A percentile compares a stretch with the other conserved stretches of the same genome.
Conservation (phyloP, 1,140 invertebrate genomes). For the Aphaenogaster floridana region DNA sequence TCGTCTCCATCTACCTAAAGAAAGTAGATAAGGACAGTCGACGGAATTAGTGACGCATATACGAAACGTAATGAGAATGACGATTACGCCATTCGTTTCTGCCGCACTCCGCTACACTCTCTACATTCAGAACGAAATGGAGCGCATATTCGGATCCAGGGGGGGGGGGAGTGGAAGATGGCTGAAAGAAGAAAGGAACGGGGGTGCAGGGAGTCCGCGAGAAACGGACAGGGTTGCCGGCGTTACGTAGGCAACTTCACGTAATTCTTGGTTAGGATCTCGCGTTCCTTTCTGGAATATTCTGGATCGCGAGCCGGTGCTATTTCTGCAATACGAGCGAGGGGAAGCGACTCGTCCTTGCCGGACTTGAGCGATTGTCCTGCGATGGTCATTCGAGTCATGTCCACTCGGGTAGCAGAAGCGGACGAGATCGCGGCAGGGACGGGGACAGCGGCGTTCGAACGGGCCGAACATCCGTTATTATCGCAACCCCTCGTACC, state of each 20-base stretch:
- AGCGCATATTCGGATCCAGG: not conserved
- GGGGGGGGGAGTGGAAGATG: no score
- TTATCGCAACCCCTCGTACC: not conserved
- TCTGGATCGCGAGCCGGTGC: not conserved
- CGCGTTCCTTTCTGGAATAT: not conserved
- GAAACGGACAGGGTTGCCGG: not conserved
- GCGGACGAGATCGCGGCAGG: not conserved
- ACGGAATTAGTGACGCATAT: no score
- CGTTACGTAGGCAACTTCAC: not conserved
- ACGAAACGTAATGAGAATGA: no score
- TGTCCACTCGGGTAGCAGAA: not conserved
- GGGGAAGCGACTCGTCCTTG: not conserved
- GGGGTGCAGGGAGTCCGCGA: not conserved
- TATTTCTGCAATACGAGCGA: no score
- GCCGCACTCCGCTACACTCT: not conserved
- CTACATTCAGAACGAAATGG: not conserved
- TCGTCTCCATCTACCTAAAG: no score
- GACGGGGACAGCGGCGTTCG: not conserved
- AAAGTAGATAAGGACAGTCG: no score
- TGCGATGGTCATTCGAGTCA: not conserved
- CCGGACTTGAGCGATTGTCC: not conserved
- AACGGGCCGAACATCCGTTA: conserved; percentile 1
- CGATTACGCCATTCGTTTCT: not conserved
- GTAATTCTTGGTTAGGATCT: conserved; percentile 13
- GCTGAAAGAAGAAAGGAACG: not conserved